Evolutionary conservation across 2,113 vertebrate species (phyloP), one percentile per base, ranked within the genome.

Genomic region (Toxostoma redivivum): DNA sequence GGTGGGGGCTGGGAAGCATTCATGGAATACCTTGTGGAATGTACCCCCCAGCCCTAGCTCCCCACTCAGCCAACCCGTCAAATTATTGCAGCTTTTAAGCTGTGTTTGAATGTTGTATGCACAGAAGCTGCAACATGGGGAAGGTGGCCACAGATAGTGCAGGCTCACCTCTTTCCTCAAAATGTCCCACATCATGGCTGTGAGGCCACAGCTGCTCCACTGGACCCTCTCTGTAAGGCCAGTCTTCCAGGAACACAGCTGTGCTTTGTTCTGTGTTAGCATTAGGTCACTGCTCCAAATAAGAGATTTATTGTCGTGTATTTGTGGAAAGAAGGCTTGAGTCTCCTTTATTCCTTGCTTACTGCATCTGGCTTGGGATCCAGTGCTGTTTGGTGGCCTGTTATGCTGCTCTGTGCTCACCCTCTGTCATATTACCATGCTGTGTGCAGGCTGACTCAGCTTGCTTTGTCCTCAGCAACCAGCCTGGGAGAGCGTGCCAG

Each of bases 401-500:
- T 69, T 13, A 15, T 0, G 0, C 45, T 44, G 67, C 58, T 40
- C 25, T 9, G 28, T n/a, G 3, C 37, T 90, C 66, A 15, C 37
- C 58, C 53, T 74, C 56, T 88, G 53, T 37, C 11, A 0, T 5
- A 2, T 30, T 27, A 27, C 25, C 54, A 2, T 0, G 0, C 9
- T 19, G 25, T 4, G 45, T 11, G 12, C 2, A 4, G 74, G 24
- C 85, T 93, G 88, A 79, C n/a, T 85, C 82, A 33, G 65, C 56
- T 51, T 1, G 0, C 40, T 77, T 44, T 30, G 61, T 58, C 47
- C 53, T 90, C 57, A 25, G 61, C 33, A 51, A 15, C 18, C 1
- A 6, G 16, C 62, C 61, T 33, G 50, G n/a, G 48, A 38, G 16
- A 44, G 40, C 0, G 0, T 2, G 4, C 28, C 0, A 0, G 30